Base-by-base conservation (phyloP, 2,888 invertebrate species). In the Drosophila anomalipes region DNA sequence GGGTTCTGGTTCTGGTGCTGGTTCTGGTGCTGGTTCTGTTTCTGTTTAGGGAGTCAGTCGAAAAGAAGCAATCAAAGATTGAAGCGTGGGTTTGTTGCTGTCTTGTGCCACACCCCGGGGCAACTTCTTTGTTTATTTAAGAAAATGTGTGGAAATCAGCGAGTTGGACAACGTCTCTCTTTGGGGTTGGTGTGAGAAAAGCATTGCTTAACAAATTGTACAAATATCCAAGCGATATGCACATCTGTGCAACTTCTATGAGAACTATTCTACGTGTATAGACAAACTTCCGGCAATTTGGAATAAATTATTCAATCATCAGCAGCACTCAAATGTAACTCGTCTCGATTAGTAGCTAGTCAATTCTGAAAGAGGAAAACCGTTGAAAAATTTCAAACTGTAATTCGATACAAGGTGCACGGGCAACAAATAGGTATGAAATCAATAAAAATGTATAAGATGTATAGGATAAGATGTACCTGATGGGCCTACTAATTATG, bases 61-160 rank as follows among this genome's bases (percentile, higher is more conserved):
- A 70, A 62, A 84, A 84, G 79, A 88, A 83, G 88, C 83, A 85
- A 81, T 83, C 83, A 79, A 83, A 78, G 75, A 79, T 65, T 68
- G 54, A 75, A 86, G 86, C 81, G 86, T 84, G 83, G 79, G 77
- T 68, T 74, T 51, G 39, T 62, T 9, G 57, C 37, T 56, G 74
- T 60, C 79, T 79, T 70, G 70, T 69, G 86, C 74, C 83, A 68
- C 90, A 72, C 90, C 90, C 84, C 60, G 41, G 54, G 10, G 41
- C 41, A 75, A 79, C 68, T 74, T 57, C 79, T 80, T 87, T 88
- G 88, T 88, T 91, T 82, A 78, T 60, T 87, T 85, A 89, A 87
- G 90, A 77, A 89, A 87, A 87, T 89, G 88, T 71, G 58, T 70
- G 79, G 75, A 90, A 82, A 80, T 87, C 89, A 82, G 85, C 91